These are phyloP conservation scores for Spinibarbus caldwelli DNA, from an alignment of 2,797 vertebrate genomes.

Conservation along the genomic window DNA sequence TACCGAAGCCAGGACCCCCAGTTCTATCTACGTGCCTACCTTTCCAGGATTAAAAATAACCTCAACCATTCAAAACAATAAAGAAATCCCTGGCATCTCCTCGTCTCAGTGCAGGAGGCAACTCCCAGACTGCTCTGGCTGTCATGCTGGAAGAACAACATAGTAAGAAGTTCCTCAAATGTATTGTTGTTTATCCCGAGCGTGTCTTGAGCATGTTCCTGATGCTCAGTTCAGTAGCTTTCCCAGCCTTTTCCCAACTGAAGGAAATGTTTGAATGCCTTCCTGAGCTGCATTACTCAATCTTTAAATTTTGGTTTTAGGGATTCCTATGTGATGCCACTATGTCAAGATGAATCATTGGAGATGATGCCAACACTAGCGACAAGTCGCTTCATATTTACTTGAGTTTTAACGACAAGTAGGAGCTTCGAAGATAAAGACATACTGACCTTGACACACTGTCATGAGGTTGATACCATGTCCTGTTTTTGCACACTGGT, in stretches of 20 bases:
- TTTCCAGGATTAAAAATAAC: slow-evolving; percentile 75
- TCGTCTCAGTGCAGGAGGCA: slow-evolving; percentile 53
- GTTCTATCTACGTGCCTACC: slow-evolving; percentile 56
- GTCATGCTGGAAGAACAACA: slow-evolving; percentile 56
- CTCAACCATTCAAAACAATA: slow-evolving; percentile 68
- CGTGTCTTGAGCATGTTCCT: background rate
- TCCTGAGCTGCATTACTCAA: slow-evolving; percentile 1
- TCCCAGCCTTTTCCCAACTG: background rate
- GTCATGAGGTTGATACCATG: background rate
- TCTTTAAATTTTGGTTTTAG: slow-evolving; percentile 1
- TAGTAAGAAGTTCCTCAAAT: slow-evolving; percentile 43
- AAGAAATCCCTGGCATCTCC: slow-evolving; percentile 61
- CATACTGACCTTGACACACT: background rate
- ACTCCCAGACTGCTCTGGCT: slow-evolving; percentile 56
- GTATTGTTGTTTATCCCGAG: slow-evolving; percentile 11
- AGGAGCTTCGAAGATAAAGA: background rate
- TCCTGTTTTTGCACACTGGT: background rate
- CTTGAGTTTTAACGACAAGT: background rate
- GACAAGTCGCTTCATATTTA: background rate
- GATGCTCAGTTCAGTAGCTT: background rate
- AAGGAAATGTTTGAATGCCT: slow-evolving; percentile 25
- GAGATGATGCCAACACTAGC: background rate
- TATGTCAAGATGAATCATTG: background rate
- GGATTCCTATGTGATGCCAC: background rate
- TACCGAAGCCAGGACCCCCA: slow-evolving; percentile 63